A percentile compares a stretch with the other conserved stretches of the same genome.
phyloP scores from a whole-genome alignment of 2,888 invertebrate species.

The Aphodius granarius region DNA sequence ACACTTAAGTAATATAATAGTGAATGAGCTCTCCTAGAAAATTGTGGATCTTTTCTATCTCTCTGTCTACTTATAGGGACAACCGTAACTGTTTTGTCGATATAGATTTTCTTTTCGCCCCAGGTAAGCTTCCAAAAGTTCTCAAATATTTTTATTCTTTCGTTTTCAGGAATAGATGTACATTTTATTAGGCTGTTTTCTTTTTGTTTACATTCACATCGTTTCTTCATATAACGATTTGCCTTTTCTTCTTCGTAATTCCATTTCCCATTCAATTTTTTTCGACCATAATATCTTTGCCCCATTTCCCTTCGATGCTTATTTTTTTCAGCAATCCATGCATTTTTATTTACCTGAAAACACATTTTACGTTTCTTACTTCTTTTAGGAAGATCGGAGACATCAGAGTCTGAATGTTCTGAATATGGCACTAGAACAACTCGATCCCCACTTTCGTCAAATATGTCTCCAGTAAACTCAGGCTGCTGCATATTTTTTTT shows the following conservation, averaged over 20 bases:
- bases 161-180: slow-evolving; percentile 1
- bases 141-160: slow-evolving; percentile 1
- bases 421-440: not conserved
- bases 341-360: not conserved
- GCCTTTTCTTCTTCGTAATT: slow-evolving; percentile 12
- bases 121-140: slow-evolving; percentile 14
- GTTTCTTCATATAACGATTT: not conserved
- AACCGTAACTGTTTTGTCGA: slow-evolving; percentile 5
- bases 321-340: slow-evolving; percentile 7
- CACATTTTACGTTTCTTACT: slow-evolving; percentile 6
- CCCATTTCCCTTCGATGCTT: not conserved
- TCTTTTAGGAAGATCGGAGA: slow-evolving; percentile 5
- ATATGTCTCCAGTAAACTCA: slow-evolving; percentile 4
- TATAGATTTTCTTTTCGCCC: slow-evolving; percentile 16
- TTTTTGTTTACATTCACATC: not conserved
- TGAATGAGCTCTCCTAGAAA: not conserved
- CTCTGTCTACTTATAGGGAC: slow-evolving; percentile 4
- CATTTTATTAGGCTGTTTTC: slow-evolving; percentile 8
- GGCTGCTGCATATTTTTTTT: slow-evolving; percentile 6
- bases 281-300: not conserved
- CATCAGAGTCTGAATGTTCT: slow-evolving; percentile 17
- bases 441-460: not conserved
- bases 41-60: not conserved
- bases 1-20: not conserved
- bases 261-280: slow-evolving; percentile 8